Evolutionary conservation across 2,888 invertebrate species (phyloP), one percentile per base, ranked within the genome.

Genomic region (Rutpela maculata): DNA sequence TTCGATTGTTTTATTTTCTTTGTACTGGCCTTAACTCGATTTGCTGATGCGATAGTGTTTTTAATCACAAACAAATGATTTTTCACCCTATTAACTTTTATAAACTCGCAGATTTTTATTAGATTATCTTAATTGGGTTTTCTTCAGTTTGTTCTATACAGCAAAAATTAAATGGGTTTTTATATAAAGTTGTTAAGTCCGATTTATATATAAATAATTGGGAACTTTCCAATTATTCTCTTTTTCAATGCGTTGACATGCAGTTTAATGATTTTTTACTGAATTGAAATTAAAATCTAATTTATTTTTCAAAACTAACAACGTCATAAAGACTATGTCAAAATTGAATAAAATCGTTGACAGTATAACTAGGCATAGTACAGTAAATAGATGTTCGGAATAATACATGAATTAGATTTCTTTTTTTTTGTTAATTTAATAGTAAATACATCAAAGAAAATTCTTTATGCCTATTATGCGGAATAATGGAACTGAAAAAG

Each of bases 1-100:
- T 82, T 79, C 83, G 83, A 85, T 86, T 87, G 86, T 87, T 87
- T 86, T 86, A 85, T 84, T 82, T 83, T 85, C 86, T 86, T 87
- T 87, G 85, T 85, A 81, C 79, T 76, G 76, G 81, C 80, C 84
- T 82, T 86, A 85, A 86, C 83, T 82, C 82, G 82, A 86, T 86
- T 86, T 81, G 80, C 78, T 82, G 84, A 85, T 84, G 84, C 82
- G 85, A 86, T 86, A 85, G 84, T 85, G 85, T 86, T 85, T 86
- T 86, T 85, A 85, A 86, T 85, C 81, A 81, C 85, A 83, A 85
- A 86, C 83, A 85, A 87, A 85, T 85, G 82, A 84, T 82, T 82
- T 82, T 84, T 81, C 62, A 76, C 81, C 74, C 80, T 78, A 70
- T 77, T 75, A 65, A 76, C 71, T 74, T 67, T 67, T 60, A 67